Evolutionary conservation across 35 echinoderm and acorn worm genomes (phyloP).

Genomic region (Chiridota heheva): DNA sequence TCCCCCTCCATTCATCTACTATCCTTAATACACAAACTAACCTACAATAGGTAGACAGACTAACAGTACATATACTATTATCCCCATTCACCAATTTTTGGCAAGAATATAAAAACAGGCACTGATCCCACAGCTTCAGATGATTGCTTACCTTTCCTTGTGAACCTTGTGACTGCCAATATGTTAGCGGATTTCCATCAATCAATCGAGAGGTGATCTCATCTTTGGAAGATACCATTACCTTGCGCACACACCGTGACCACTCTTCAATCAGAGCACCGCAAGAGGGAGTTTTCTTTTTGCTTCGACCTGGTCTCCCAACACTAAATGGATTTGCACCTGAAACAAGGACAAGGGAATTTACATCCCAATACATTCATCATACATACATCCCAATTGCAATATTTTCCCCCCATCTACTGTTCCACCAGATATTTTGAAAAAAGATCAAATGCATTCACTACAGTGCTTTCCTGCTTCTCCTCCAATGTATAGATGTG

Average conservation of each 20-base stretch:
- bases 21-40: too few relatives aligned
- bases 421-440: too few relatives aligned
- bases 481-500: too few relatives aligned
- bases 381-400: too few relatives aligned
- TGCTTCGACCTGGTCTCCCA: constrained; percentile 75
- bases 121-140: not conserved
- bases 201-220: constrained; percentile 76
- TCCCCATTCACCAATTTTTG: not conserved
- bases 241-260: constrained; percentile 82
- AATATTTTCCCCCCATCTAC: too few relatives aligned
- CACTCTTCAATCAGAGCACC: constrained; percentile 93
- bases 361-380: too few relatives aligned
- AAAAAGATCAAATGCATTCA: too few relatives aligned
- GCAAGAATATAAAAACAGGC: not conserved
- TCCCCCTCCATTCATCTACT: too few relatives aligned
- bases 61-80: too few relatives aligned
- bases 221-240: constrained; percentile 79
- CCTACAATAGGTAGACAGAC: too few relatives aligned
- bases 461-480: too few relatives aligned
- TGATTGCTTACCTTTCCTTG: constrained; percentile 81
- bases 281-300: constrained; percentile 45
- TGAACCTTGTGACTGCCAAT: constrained; percentile 91
- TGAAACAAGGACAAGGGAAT: constrained; percentile 8
- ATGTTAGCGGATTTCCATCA: constrained; percentile 81
- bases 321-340: constrained; percentile 80